phyloP scores from a whole-genome alignment of 2,797 vertebrate genomes.

The Hydrophis major region DNA sequence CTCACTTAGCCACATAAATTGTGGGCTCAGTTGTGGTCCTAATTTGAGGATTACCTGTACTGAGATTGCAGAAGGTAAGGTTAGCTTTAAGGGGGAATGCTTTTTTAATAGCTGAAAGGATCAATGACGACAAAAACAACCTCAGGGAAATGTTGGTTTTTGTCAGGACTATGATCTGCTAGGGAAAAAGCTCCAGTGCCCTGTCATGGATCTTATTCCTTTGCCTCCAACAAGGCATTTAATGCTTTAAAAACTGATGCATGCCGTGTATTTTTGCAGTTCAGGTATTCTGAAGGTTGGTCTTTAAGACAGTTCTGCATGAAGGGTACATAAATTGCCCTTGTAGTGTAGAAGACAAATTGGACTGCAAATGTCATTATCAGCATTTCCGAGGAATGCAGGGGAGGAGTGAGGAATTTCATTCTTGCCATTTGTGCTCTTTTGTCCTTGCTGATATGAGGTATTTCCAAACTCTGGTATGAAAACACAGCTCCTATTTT shows the following conservation, averaged over 20 bases:
- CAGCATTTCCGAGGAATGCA: constrained; percentile 58
- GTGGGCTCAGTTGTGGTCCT: no score
- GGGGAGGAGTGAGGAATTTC: constrained; percentile 44
- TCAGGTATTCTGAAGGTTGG: neutral
- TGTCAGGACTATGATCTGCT: no score
- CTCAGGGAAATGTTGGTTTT: neutral
- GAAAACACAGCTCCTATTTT: constrained; percentile 55
- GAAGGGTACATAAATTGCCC: neutral
- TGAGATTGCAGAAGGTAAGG: neutral
- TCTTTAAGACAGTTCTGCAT: neutral
- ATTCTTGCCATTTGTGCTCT: constrained; percentile 46
- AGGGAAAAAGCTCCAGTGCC: neutral
- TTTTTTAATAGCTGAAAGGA: neutral
- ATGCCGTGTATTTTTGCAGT: neutral
- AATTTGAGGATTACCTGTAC: neutral
- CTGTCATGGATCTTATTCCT: neutral
- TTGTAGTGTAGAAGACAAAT: constrained; percentile 10
- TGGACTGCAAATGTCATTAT: constrained; percentile 53
- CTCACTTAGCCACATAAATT: no score
- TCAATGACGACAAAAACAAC: neutral
- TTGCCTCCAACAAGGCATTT: neutral
- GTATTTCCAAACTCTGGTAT: constrained; percentile 51
- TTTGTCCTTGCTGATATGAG: constrained; percentile 56
- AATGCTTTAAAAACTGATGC: neutral
- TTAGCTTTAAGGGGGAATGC: neutral